Evolutionary conservation across 1,140 invertebrate genomes (phyloP).

Genomic region (Zaprionus inermis): DNA sequence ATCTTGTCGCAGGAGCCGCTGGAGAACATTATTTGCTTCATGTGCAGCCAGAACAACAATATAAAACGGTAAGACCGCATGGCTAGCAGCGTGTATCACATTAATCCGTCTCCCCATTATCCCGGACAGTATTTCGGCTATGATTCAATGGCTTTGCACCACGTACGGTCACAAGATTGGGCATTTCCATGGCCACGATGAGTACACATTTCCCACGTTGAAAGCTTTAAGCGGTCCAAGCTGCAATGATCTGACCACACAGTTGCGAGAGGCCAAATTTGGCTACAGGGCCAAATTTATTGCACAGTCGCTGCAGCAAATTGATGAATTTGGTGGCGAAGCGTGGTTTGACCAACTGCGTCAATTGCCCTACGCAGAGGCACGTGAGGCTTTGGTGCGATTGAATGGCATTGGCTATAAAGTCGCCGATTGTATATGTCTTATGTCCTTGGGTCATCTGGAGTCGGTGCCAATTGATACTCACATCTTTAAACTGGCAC

Average conservation of each 20-base stretch:
- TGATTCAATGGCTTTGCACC: slow-evolving; percentile 95
- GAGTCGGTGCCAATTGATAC: slow-evolving; percentile 97
- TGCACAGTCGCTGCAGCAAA: slow-evolving; percentile 88
- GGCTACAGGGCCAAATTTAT: slow-evolving; percentile 97
- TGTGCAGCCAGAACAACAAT: slow-evolving; percentile 99
- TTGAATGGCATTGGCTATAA: slow-evolving; percentile 95
- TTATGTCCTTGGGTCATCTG: slow-evolving; percentile 97
- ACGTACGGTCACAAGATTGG: slow-evolving; percentile 92
- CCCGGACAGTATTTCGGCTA: slow-evolving; percentile 90
- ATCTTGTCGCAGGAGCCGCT: slow-evolving; percentile 96
- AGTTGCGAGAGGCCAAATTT: slow-evolving; percentile 92
- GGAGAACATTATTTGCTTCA: slow-evolving; percentile 98
- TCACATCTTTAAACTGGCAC: slow-evolving; percentile 97
- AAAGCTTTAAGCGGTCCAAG: slow-evolving; percentile 36
- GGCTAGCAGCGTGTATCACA: neutral
- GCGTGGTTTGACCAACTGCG: slow-evolving; percentile 90
- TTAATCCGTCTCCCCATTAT: neutral
- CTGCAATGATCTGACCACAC: slow-evolving; percentile 87
- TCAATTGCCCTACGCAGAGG: slow-evolving; percentile 89
- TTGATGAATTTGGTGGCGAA: slow-evolving; percentile 88
- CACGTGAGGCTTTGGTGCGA: slow-evolving; percentile 89
- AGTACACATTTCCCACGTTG: slow-evolving; percentile 93
- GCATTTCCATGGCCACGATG: slow-evolving; percentile 87
- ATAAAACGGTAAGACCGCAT: slow-evolving; percentile 89
- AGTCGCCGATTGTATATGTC: slow-evolving; percentile 98